phyloP scores from a whole-genome alignment of 2,888 invertebrate species.

The Sycophila texana region DNA sequence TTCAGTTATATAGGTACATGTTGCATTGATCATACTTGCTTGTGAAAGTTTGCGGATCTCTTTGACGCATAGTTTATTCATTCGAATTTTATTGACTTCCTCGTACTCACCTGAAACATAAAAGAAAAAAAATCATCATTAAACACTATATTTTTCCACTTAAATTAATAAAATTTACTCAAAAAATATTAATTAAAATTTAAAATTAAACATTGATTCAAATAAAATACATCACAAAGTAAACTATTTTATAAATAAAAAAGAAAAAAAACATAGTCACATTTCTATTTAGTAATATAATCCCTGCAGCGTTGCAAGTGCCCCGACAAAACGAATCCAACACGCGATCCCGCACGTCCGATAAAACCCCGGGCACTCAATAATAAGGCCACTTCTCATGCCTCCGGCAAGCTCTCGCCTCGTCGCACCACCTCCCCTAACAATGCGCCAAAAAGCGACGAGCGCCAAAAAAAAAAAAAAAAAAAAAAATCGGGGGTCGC shows the following conservation, averaged over 20 bases:
- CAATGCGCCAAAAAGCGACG: not conserved
- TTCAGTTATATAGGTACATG: no score
- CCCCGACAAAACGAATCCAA: not conserved
- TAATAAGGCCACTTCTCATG: slow-evolving; percentile 15
- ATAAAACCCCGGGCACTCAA: not conserved
- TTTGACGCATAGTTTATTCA: not conserved
- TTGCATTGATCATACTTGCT: no score
- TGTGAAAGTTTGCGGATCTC: not conserved
- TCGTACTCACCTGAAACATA: slow-evolving; percentile 32
- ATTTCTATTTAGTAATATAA: not conserved
- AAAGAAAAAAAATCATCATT: not conserved
- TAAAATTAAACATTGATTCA: not conserved
- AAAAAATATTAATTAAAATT: not conserved
- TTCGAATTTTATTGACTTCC: not conserved
- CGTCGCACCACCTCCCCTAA: not conserved
- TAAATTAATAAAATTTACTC: no score
- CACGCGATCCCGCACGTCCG: not conserved
- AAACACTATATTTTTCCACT: no score
- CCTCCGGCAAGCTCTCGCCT: not conserved
- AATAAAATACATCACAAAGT: not conserved
- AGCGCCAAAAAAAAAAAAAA: not conserved
- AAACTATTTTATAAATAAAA: not conserved
- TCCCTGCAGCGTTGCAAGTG: not conserved
- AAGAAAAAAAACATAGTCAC: not conserved
- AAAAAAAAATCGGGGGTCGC: not conserved